Conservation (phyloP, 1,140 invertebrate species). For the Kradibia gibbosae region DNA sequence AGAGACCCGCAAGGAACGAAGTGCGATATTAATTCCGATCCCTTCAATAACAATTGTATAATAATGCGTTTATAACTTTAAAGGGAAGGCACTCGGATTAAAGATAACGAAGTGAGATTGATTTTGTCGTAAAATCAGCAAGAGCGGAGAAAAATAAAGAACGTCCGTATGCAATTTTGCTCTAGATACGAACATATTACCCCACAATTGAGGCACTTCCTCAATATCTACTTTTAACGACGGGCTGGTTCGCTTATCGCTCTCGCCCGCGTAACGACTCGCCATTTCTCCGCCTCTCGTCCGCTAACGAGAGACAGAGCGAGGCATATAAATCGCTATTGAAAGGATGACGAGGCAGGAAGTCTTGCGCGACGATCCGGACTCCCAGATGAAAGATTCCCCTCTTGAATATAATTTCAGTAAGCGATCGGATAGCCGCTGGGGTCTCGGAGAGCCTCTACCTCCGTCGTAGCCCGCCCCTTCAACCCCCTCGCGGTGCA, state of each 20-base stretch:
- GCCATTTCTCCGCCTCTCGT: conserved; percentile 2
- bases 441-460: too few relatives aligned
- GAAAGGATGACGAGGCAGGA: background rate
- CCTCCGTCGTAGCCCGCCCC: too few relatives aligned
- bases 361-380: background rate
- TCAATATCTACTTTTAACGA: conserved; percentile 20
- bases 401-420: conserved; percentile 32
- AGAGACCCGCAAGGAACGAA: background rate
- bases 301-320: background rate
- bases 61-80: background rate
- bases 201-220: conserved; percentile 6
- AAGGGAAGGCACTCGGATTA: background rate
- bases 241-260: background rate
- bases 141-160: background rate
- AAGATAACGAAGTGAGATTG: background rate
- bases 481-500: too few relatives aligned
- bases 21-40: background rate
- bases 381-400: background rate
- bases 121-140: background rate
- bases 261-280: background rate
- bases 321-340: conserved; percentile 11
- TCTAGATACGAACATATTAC: background rate
- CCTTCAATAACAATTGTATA: background rate
- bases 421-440: conserved; percentile 4
- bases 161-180: background rate